Percentiles rank a stretch among this genome's conserved stretches.
These are phyloP conservation scores for Chloromyia formosa DNA, from an alignment of 2,888 invertebrate species.

Conservation along the genomic window DNA sequence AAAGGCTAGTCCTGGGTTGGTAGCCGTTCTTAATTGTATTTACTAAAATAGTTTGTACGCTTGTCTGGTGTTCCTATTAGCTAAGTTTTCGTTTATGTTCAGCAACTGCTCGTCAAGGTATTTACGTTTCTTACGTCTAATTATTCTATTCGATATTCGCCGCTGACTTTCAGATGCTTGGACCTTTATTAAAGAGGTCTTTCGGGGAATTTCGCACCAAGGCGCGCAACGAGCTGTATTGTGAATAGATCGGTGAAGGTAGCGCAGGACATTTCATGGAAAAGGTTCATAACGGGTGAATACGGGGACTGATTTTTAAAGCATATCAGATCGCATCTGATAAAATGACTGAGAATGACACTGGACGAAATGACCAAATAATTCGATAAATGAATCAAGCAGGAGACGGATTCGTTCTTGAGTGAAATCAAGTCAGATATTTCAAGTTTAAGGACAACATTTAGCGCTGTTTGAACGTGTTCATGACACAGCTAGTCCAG, in stretches of 20 bases:
- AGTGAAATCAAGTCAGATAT: slow-evolving; percentile 98
- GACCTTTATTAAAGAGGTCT: slow-evolving; percentile 93
- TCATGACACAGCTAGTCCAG: slow-evolving; percentile 95
- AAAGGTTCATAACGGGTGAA: slow-evolving; percentile 99
- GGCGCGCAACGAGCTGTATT: slow-evolving; percentile 89
- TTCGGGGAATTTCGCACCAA: slow-evolving; percentile 95
- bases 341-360: slow-evolving; percentile 77
- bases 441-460: slow-evolving; percentile 85
- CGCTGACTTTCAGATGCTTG: slow-evolving; percentile 94
- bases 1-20: no score
- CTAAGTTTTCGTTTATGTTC: no score
- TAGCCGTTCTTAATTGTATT: no score
- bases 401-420: slow-evolving; percentile 93
- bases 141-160: no score
- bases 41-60: no score
- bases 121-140: no score
- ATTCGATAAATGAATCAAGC: slow-evolving; percentile 95
- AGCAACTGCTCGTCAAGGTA: no score
- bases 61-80: no score
- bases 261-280: slow-evolving; percentile 99
- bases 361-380: slow-evolving; percentile 85
- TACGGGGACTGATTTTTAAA: slow-evolving; percentile 98
- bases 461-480: slow-evolving; percentile 88
- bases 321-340: slow-evolving; percentile 94
- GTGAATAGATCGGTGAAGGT: slow-evolving; percentile 98